Percentiles rank a stretch among this genome's conserved stretches.
Conservation (phyloP, 2,113 vertebrate genomes). For the Gavialis gangeticus region DNA sequence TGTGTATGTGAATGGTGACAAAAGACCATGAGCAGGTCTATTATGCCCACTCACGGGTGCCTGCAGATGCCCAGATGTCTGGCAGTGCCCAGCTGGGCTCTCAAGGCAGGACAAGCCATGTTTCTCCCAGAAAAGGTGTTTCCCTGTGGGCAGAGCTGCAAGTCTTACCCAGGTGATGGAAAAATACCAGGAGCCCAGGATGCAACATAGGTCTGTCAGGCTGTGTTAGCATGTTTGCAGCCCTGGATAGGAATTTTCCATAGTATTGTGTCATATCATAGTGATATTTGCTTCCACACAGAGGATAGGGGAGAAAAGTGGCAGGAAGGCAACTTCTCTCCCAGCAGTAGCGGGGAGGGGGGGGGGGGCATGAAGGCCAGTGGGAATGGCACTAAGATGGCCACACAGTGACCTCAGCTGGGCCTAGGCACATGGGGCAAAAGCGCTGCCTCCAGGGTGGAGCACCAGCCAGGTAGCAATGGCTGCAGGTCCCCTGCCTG, state of each 20-base stretch:
- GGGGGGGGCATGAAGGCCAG: neutral
- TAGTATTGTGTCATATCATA: neutral
- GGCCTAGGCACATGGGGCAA: too few species aligned
- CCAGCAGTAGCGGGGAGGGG: neutral
- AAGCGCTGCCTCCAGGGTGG: too few species aligned
- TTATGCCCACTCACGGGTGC: too few species aligned
- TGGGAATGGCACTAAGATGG: neutral
- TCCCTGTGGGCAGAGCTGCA: neutral
- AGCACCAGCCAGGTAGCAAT: neutral
- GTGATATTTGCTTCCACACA: neutral
- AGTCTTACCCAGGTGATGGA: neutral
- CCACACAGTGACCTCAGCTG: neutral
- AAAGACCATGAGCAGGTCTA: neutral
- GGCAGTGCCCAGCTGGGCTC: neutral
- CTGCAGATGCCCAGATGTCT: too few species aligned
- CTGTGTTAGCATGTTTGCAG: too few species aligned
- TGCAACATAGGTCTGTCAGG: neutral
- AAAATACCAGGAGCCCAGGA: neutral
- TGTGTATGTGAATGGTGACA: neutral
- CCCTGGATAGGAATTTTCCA: neutral
- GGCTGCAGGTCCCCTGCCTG: too few species aligned
- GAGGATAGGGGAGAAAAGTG: neutral
- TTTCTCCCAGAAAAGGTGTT: rapidly evolving
- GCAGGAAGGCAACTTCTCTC: neutral
- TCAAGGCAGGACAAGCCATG: neutral